Conservation (phyloP, 2,113 vertebrate species). For the Dipodomys merriami region DNA sequence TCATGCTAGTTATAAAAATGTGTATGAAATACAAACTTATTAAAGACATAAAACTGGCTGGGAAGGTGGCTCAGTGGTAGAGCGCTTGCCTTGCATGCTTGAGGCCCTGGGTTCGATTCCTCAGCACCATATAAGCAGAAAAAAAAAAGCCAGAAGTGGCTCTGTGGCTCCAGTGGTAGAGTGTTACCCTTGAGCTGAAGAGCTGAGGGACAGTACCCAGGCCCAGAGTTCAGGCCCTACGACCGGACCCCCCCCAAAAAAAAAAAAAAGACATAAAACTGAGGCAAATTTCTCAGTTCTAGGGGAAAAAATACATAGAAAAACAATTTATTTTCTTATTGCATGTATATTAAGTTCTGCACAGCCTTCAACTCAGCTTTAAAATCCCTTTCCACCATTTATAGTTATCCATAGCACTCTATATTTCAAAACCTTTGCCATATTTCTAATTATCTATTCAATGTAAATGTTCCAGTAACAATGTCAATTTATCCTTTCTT, state of each 20-base stretch:
- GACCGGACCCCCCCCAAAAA: no score
- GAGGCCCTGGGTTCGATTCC: no score
- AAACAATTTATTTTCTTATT: conserved; percentile 38
- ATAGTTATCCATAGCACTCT: conserved; percentile 12
- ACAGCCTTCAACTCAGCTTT: conserved; percentile 32
- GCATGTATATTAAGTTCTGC: not conserved
- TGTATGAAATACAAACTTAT: no score
- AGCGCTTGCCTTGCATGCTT: no score
- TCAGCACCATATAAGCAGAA: no score
- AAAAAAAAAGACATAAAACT: conserved; percentile 40
- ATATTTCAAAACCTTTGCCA: conserved; percentile 45
- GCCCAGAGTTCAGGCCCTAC: no score
- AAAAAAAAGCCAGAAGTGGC: no score
- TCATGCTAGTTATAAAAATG: not conserved
- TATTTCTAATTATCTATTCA: conserved; percentile 61
- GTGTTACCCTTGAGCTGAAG: no score
- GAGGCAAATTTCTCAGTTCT: conserved; percentile 48
- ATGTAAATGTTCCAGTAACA: conserved; percentile 32
- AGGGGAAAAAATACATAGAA: not conserved
- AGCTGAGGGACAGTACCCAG: no score
- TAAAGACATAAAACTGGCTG: no score
- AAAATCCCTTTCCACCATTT: conserved; percentile 20
- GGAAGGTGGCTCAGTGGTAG: no score
- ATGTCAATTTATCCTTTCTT: conserved; percentile 41
- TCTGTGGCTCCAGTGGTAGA: no score